Base-by-base conservation (phyloP, 2,888 invertebrate genomes). In the Rhyacophila evoluta region DNA sequence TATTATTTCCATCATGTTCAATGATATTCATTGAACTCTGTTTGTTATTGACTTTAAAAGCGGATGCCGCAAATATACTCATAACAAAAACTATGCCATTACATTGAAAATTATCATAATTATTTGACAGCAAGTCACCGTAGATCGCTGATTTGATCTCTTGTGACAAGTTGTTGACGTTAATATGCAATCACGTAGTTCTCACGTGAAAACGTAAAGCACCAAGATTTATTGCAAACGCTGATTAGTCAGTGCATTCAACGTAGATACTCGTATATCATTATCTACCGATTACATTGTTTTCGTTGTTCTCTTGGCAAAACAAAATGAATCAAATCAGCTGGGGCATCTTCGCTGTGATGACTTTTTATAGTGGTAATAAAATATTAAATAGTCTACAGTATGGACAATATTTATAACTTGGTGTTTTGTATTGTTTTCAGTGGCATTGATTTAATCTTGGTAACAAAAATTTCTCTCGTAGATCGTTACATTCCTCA, bases 171-270 rank as follows among this genome's bases (percentile, higher is more conserved):
- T 55, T 5, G 55, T 19, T 19, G 10, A 19, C 55, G 25, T 55
- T 5, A 25, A 15, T 19, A 25, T 55, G 39, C 15, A 12, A 39
- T 55, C 55, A 55, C 55, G 55, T 55, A 55, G 55, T 55, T 55
- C 55, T 55, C 55, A 55, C 55, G 55, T 25, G 55, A 55, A 55
- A 55, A 25, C 55, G 25, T 55, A 55, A 8, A 55, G 55, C 55
- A 55, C 55, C 55, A 25, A 10, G 10, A 19, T 12, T 8, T 39
- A 15, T 12, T 4, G 12, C 55, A n/a, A 55, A 55, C 8, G 10
- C 55, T 55, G 39, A 39, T 39, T 55, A 55, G 15, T 19, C 2
- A 10, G 8, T 25, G 55, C 55, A 55, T 55, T 8, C 19, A 10
- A 55, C 25, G 55, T 25, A 55, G 15, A 41, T 1, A 19, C n/a